Evolutionary conservation across 2,113 vertebrate species (phyloP).

Genomic region (Callionymus lyra): DNA sequence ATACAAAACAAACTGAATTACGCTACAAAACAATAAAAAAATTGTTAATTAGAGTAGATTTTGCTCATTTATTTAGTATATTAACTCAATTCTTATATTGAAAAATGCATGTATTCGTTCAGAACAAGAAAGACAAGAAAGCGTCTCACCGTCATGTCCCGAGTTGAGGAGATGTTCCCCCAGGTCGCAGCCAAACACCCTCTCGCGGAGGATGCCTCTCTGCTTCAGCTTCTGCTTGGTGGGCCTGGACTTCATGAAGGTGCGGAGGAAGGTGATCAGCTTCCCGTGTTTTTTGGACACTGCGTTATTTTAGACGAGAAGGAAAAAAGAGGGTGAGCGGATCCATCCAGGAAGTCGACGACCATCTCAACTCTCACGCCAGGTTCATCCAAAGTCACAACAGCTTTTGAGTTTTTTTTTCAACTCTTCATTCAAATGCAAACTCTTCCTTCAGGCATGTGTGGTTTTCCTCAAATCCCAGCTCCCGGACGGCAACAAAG

Average conservation of each 20-base stretch:
- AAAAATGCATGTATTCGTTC: too few species aligned
- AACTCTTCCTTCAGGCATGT: constrained; percentile 40
- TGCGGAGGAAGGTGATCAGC: constrained; percentile 93
- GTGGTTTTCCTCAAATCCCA: constrained; percentile 35
- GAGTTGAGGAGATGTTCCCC: constrained; percentile 97
- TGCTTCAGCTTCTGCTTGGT: constrained; percentile 98
- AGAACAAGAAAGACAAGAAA: neutral
- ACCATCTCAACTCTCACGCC: constrained; percentile 17
- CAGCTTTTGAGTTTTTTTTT: constrained; percentile 21
- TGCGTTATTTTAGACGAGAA: constrained; percentile 48
- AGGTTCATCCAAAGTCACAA: constrained; percentile 17
- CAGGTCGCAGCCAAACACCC: constrained; percentile 95
- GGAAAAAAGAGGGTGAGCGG: neutral
- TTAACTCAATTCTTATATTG: too few species aligned
- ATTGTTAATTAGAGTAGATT: too few species aligned
- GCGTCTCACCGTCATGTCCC: constrained; percentile 83
- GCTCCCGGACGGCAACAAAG: constrained; percentile 44
- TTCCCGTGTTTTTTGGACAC: constrained; percentile 98
- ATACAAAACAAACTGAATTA: too few species aligned
- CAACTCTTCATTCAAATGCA: constrained; percentile 46
- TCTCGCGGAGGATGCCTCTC: constrained; percentile 92
- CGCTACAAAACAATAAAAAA: too few species aligned
- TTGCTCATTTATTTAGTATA: too few species aligned
- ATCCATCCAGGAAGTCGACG: too few species aligned
- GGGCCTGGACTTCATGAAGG: constrained; percentile 99